phyloP scores from a whole-genome alignment of 2,888 invertebrate genomes.

The Thymelicus acteon region DNA sequence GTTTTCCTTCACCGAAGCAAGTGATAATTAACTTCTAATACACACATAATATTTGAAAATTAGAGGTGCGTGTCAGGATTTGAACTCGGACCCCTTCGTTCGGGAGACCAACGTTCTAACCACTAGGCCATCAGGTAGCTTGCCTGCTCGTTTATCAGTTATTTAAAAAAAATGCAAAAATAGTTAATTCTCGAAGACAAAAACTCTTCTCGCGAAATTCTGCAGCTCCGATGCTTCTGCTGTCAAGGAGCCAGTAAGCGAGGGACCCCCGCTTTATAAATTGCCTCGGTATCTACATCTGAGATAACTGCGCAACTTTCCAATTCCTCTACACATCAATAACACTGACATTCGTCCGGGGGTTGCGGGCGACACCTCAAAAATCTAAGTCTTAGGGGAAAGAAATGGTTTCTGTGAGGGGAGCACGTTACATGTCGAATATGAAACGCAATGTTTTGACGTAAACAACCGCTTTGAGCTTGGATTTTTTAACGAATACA shows the following conservation, averaged over 20 bases:
- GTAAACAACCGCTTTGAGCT: not conserved
- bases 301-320: slow-evolving; percentile 82
- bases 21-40: too few species aligned
- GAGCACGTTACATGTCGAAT: slow-evolving; percentile 2
- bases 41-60: too few species aligned
- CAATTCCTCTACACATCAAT: slow-evolving; percentile 84
- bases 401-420: slow-evolving; percentile 27
- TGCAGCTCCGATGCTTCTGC: not conserved
- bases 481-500: too few species aligned
- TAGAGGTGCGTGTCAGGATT: too few species aligned
- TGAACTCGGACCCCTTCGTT: too few species aligned
- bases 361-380: slow-evolving; percentile 74
- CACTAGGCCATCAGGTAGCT: too few species aligned
- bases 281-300: slow-evolving; percentile 83
- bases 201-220: not conserved
- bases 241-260: not conserved
- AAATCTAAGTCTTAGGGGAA: slow-evolving; percentile 63
- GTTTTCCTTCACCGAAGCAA: too few species aligned
- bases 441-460: slow-evolving; percentile 18
- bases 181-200: too few species aligned
- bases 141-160: too few species aligned
- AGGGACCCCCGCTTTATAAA: slow-evolving; percentile 67
- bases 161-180: not conserved
- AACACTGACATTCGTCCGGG: slow-evolving; percentile 72
- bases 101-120: too few species aligned